Percentiles rank a stretch among this genome's conserved stretches.
Evolutionary conservation across 2,888 invertebrate species (phyloP).

Genomic region (Tineola bisselliella): DNA sequence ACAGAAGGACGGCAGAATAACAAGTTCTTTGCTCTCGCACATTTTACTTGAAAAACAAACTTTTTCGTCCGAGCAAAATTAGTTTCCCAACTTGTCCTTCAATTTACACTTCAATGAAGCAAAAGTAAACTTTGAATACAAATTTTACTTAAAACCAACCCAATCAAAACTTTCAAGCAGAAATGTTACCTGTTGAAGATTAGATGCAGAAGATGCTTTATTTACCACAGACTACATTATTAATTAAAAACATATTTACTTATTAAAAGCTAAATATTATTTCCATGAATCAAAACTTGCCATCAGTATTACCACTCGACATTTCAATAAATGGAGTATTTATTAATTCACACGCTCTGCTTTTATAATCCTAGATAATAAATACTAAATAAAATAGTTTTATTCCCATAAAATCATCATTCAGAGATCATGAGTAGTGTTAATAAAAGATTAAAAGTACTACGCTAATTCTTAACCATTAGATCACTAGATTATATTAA

Average conservation of each 20-base stretch:
- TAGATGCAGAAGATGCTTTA: neutral
- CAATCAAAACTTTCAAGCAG: conserved; percentile 36
- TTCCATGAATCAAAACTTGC: neutral
- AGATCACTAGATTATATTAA: too few species aligned
- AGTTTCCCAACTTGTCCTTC: conserved; percentile 37
- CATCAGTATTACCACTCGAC: too few species aligned
- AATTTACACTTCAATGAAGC: conserved; percentile 46
- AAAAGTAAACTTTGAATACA: conserved; percentile 37
- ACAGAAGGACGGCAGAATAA: conserved; percentile 17
- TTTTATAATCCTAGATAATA: too few species aligned
- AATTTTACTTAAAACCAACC: conserved; percentile 38
- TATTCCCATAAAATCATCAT: too few species aligned
- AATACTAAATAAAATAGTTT: too few species aligned
- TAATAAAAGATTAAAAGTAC: too few species aligned
- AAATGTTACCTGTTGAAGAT: conserved; percentile 20
- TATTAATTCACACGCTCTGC: too few species aligned
- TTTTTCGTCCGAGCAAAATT: conserved; percentile 31
- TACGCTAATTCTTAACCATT: too few species aligned
- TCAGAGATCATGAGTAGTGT: too few species aligned
- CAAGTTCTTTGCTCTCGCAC: conserved; percentile 21
- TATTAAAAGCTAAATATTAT: too few species aligned
- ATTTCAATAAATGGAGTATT: too few species aligned
- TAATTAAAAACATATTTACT: neutral
- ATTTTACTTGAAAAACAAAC: conserved; percentile 22
- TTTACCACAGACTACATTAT: neutral